A percentile compares a stretch with the other conserved stretches of the same genome.
phyloP scores from a whole-genome alignment of 2,113 vertebrate species.

The Microtus ochrogaster region DNA sequence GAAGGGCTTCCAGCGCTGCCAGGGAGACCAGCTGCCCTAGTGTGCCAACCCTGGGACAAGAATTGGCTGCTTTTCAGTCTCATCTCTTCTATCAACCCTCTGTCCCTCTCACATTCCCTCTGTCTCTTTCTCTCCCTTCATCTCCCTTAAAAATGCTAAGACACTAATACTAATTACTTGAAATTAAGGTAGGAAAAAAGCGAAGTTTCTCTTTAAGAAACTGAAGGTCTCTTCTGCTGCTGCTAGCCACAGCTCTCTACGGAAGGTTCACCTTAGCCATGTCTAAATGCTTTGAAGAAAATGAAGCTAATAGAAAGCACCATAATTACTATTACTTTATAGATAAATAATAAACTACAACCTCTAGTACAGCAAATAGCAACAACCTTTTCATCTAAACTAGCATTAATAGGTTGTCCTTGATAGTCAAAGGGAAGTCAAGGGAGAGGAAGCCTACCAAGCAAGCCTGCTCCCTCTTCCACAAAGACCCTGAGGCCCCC shows the following conservation, averaged over 20 bases:
- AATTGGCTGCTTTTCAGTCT: background rate
- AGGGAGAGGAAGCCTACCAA: background rate
- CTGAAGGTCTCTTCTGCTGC: background rate
- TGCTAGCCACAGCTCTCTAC: background rate
- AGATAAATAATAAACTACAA: background rate
- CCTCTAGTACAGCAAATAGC: background rate
- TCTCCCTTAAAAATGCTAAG: background rate
- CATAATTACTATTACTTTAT: constrained; percentile 1
- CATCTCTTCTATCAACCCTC: background rate
- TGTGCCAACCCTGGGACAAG: background rate
- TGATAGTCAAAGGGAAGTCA: constrained; percentile 14
- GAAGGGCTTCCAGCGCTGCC: background rate
- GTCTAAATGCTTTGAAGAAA: background rate
- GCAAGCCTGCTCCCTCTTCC: background rate
- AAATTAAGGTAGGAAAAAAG: background rate
- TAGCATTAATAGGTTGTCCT: background rate
- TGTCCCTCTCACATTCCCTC: background rate
- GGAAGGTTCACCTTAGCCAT: constrained; percentile 1
- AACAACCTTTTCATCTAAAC: background rate
- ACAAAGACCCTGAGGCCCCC: background rate
- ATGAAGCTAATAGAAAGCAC: background rate
- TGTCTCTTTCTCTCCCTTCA: background rate
- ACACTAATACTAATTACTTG: constrained; percentile 43
- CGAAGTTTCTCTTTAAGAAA: background rate
- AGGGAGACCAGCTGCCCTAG: background rate